phyloP scores from a whole-genome alignment of 2,888 invertebrate genomes.

The Pseudococcus longispinus region DNA sequence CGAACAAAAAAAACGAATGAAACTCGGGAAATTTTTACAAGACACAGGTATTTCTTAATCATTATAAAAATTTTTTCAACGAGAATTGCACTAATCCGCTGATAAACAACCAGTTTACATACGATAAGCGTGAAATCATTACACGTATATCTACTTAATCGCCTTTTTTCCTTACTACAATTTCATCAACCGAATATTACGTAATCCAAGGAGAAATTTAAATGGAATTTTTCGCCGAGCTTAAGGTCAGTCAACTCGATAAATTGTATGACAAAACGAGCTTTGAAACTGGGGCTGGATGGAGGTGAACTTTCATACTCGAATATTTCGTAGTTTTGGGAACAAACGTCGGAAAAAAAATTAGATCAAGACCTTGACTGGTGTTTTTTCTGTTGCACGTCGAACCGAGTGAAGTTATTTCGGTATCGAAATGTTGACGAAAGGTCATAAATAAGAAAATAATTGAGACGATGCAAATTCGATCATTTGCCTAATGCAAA shows the following conservation, averaged over 20 bases:
- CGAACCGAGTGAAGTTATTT: not conserved
- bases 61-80: not conserved
- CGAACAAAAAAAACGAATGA: not conserved
- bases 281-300: not conserved
- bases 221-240: not conserved
- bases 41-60: not conserved
- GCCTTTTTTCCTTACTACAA: not conserved
- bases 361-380: not conserved
- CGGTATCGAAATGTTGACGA: not conserved
- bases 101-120: not conserved
- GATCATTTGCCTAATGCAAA: not conserved
- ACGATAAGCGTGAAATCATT: not conserved
- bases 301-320: not conserved
- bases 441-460: not conserved
- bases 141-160: not conserved
- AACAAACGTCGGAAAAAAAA: not conserved
- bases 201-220: not conserved
- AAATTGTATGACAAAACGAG: not conserved
- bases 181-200: not conserved
- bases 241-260: not conserved
- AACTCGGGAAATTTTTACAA: not conserved
- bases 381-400: not conserved
- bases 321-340: not conserved
- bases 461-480: not conserved
- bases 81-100: not conserved